Evolutionary conservation across 2,797 vertebrate genomes (phyloP).

Genomic region (Distichodus sexfasciatus): DNA sequence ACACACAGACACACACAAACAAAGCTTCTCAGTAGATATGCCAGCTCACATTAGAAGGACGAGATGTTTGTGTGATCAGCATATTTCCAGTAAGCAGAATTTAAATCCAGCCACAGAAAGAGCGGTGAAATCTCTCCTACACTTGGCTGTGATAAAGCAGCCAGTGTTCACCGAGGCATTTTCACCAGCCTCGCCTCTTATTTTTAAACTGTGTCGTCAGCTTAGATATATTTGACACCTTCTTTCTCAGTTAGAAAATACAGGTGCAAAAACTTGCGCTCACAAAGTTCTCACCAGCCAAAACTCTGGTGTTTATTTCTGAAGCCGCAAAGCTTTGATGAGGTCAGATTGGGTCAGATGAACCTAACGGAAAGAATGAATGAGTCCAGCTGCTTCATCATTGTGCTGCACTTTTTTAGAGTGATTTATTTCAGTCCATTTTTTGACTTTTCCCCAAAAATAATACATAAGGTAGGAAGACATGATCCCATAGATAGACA

Average conservation of each 20-base stretch:
- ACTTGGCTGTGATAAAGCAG: background rate
- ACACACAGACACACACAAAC: constrained; percentile 13
- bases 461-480: too few relatives aligned
- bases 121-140: background rate
- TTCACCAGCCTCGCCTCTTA: background rate
- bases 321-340: background rate
- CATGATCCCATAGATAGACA: too few relatives aligned
- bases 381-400: too few relatives aligned
- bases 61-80: constrained; percentile 25
- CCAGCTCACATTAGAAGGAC: background rate
- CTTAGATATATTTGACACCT: background rate
- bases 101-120: constrained; percentile 4
- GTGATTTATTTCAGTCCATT: too few relatives aligned
- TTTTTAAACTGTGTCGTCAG: background rate
- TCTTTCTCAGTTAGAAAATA: background rate
- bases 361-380: too few relatives aligned
- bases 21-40: background rate
- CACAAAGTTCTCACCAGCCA: background rate
- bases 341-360: too few relatives aligned
- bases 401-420: too few relatives aligned
- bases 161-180: background rate
- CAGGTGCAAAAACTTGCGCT: background rate
- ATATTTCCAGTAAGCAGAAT: constrained; percentile 21
- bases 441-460: too few relatives aligned
- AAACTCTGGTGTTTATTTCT: background rate